Percentiles rank a stretch among this genome's conserved stretches.
Conservation (phyloP, 2,797 vertebrate species). For the Gephyroberyx darwinii region DNA sequence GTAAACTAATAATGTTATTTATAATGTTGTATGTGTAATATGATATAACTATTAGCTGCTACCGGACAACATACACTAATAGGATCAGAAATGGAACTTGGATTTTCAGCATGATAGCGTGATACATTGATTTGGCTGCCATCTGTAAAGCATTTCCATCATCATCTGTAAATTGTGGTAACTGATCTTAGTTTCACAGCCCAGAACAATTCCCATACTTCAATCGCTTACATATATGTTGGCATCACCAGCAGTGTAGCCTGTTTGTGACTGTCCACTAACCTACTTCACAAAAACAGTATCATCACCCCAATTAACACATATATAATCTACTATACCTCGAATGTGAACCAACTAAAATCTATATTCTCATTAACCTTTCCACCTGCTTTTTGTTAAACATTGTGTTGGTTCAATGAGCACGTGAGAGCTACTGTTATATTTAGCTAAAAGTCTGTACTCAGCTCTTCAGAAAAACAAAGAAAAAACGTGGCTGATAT, state of each 20-base stretch:
- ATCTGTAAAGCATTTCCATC: slow-evolving; percentile 15
- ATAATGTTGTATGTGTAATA: no score
- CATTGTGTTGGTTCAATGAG: neutral
- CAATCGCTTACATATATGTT: no score
- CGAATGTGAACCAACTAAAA: slow-evolving; percentile 10
- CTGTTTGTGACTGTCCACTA: neutral
- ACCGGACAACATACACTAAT: neutral
- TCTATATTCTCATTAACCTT: slow-evolving; percentile 15
- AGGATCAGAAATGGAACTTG: neutral
- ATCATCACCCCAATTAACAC: neutral
- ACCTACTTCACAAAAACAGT: neutral
- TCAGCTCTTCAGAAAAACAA: slow-evolving; percentile 27
- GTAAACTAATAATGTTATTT: no score
- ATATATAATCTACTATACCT: neutral
- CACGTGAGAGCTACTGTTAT: slow-evolving; percentile 19
- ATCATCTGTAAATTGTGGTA: slow-evolving; percentile 7
- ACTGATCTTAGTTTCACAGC: slow-evolving; percentile 30
- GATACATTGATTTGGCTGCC: neutral
- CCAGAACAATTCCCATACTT: neutral
- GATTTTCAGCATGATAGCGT: neutral
- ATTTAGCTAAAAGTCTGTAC: slow-evolving; percentile 41
- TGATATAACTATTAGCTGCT: no score
- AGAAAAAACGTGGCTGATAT: slow-evolving; percentile 20
- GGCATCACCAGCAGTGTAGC: neutral
- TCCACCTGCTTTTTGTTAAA: neutral